These are phyloP conservation scores for Camponotus pennsylvanicus DNA, from an alignment of 1,140 invertebrate genomes.

Conservation along the genomic window DNA sequence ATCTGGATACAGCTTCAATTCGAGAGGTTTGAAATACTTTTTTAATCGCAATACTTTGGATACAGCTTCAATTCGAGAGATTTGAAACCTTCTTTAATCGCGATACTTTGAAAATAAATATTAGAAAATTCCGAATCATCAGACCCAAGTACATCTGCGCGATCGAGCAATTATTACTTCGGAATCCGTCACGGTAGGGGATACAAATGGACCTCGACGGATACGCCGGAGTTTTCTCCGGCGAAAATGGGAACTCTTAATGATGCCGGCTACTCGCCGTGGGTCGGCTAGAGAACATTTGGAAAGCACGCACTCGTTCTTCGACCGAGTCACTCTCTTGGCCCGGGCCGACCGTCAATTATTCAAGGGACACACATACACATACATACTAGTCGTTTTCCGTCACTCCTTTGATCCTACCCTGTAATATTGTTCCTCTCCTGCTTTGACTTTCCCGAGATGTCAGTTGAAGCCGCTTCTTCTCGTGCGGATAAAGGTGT, in stretches of 20 bases:
- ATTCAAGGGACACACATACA: conserved; percentile 72
- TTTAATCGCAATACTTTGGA: no score
- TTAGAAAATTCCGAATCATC: neutral
- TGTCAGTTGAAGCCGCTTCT: conserved; percentile 50
- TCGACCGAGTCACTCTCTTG: conserved; percentile 66
- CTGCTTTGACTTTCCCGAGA: conserved; percentile 51
- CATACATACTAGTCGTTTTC: conserved; percentile 19
- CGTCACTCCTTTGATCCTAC: conserved; percentile 55
- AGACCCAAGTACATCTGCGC: neutral
- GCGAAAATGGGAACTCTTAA: conserved; percentile 49
- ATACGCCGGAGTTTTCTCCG: conserved; percentile 25
- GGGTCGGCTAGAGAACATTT: conserved; percentile 49
- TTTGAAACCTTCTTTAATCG: neutral
- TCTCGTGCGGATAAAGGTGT: conserved; percentile 31
- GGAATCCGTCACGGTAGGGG: conserved; percentile 24
- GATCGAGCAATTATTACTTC: conserved; percentile 39
- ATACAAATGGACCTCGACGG: conserved; percentile 32
- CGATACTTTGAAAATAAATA: neutral
- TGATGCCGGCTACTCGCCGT: conserved; percentile 26
- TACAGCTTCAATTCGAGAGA: neutral
- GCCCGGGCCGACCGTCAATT: conserved; percentile 76
- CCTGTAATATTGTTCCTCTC: conserved; percentile 64
- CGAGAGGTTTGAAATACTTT: no score
- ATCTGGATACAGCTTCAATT: no score
- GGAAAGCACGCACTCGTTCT: conserved; percentile 70